Base-by-base conservation (phyloP, 2,888 invertebrate species). In the Caenorhabditis uteleia region DNA sequence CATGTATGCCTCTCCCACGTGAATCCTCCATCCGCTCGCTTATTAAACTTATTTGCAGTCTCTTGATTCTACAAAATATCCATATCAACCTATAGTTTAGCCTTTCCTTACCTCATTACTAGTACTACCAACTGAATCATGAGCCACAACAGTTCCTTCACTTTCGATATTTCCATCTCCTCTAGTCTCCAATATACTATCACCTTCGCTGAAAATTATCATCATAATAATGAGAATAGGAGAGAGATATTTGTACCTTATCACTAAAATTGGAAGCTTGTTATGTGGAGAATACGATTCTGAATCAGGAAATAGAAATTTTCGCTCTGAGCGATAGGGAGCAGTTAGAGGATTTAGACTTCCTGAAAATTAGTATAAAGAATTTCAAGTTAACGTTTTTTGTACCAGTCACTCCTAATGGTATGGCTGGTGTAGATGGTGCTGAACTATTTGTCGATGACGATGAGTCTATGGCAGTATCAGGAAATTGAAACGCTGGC, bases 371-470 rank as follows among this genome's bases (percentile, higher is more conserved):
- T 7, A 39, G 39, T 10, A 18, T 12, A n/a, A n/a, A n/a, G n/a
- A n/a, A n/a, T n/a, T n/a, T n/a, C n/a, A 33, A 33, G 33, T n/a
- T n/a, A n/a, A n/a, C n/a, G n/a, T n/a, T n/a, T n/a, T 39, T 27
- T 36, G 25, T 27, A 58, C 54, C 45, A 27, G 36, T 10, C 16
- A 55, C 51, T 44, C 58, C 56, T 18, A 42, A 27, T 36, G 67
- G 65, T 48, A 74, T 25, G 10, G 75, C 80, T 27, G 80, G 80
- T 26, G 80, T 80, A 20, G 78, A 77, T 3, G 80, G 80, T 10
- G 80, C 75, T 18, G 80, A 80, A 57, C 80, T 80, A 40, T 79
- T 80, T 8, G 80, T 79, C 3, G 80, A 80, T 2, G 76, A 75
- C 2, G 77, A 77, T 14, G 77, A 77, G 47, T 79, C 79, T 27